Base-by-base conservation (phyloP, 2,113 vertebrate genomes). In the Ornithorhynchus anatinus region DNA sequence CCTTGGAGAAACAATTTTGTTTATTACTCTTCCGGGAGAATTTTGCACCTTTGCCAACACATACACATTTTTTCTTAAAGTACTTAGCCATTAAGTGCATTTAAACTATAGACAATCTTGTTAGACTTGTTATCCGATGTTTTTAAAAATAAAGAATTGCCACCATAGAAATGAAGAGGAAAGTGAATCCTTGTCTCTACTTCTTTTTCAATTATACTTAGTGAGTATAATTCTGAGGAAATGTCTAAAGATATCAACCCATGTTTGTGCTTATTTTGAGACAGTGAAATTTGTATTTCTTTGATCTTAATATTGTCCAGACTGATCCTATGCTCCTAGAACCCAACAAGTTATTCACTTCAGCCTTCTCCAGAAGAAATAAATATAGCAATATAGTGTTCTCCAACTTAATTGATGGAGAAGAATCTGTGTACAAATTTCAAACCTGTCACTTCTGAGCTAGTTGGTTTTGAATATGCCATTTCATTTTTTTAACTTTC, bases 71-170 rank as follows among this genome's bases (percentile, higher is more conserved):
- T 70, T 22, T 61, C 29, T 10, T 43, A 25, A 53, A 69, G 31
- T 44, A 73, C 23, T 79, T 65, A 65, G 13, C 8, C 59, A 35
- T 64, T 80, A 74, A 70, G n/a, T 74, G 40, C n/a, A 69, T 35
- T 44, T 58, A 23, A 53, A 5, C 10, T 68, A 39, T 20, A 61
- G 27, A 8, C 70, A 72, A 48, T 31, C 5, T 47, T 76, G 16
- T n/a, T 69, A 72, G 17, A 47, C 19, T 1, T 22, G 10, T 35
- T 59, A 10, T 22, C 31, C 8, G 33, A 29, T 33, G 29, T 9
- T 29, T 65, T 58, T 52, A 57, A 29, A 48, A 48, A 48, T 13
- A 29, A 48, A 66, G 69, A 22, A 40, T 64, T 17, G n/a, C 8
- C 32, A 74, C 13, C 16, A 72, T 76, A 59, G 43, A 9, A 48